Evolutionary conservation across 2,888 invertebrate species (phyloP).

Genomic region (Agonopterix subpropinquella): DNA sequence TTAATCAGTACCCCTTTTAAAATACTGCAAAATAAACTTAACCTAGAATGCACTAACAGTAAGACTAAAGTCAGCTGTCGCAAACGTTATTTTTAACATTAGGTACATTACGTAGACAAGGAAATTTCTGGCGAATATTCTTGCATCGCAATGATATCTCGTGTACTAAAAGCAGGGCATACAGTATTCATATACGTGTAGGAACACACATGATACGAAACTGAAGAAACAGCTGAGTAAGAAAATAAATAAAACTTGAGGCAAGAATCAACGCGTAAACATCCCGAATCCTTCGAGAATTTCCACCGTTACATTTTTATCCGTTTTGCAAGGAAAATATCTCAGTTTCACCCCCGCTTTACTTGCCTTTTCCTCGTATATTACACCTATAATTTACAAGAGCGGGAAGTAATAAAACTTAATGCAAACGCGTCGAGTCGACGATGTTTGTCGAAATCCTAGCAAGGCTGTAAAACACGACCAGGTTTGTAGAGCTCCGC

Average conservation of each 20-base stretch:
- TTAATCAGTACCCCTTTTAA: too few species aligned
- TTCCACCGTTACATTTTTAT: constrained; percentile 42
- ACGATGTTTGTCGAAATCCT: constrained; percentile 63
- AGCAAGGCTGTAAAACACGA: constrained; percentile 36
- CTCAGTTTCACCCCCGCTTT: constrained; percentile 29
- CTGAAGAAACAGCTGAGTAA: not conserved
- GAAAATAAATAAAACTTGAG: constrained; percentile 5
- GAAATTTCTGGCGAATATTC: too few species aligned
- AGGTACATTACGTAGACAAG: too few species aligned
- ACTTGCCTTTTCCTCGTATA: constrained; percentile 29
- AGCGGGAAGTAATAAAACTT: constrained; percentile 69
- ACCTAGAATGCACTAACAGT: too few species aligned
- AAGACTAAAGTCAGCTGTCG: too few species aligned
- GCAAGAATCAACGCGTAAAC: constrained; percentile 27
- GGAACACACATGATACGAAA: not conserved
- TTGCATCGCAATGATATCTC: too few species aligned
- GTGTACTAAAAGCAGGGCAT: too few species aligned
- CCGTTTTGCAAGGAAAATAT: constrained; percentile 43
- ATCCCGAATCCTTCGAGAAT: constrained; percentile 28
- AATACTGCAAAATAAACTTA: too few species aligned
- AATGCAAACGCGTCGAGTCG: constrained; percentile 56
- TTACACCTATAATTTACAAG: constrained; percentile 63
- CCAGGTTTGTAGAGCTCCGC: constrained; percentile 35
- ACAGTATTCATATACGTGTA: not conserved
- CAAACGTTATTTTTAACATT: too few species aligned